Percentiles rank a stretch among this genome's conserved stretches.
Conservation (phyloP, 2,888 invertebrate species). For the Microplitis deprimator region DNA sequence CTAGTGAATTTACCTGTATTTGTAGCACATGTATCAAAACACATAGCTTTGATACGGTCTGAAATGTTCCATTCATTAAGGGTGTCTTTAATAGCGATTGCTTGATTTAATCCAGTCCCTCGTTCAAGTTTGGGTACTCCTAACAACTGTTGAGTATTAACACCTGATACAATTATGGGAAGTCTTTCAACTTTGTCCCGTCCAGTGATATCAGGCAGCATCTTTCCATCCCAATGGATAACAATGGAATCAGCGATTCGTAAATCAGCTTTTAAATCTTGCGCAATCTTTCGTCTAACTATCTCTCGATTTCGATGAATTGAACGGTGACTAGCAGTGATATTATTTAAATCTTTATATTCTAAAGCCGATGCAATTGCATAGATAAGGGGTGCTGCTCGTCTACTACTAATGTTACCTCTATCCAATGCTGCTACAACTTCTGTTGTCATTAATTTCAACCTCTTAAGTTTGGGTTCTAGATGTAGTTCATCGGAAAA, state of each 20-base stretch:
- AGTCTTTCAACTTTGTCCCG: slow-evolving; percentile 39
- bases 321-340: too few species aligned
- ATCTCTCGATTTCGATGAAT: too few species aligned
- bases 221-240: slow-evolving; percentile 44
- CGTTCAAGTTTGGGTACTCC: slow-evolving; percentile 37
- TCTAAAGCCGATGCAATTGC: too few species aligned
- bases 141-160: slow-evolving; percentile 34
- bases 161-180: slow-evolving; percentile 36
- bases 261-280: slow-evolving; percentile 27
- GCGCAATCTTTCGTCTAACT: slow-evolving; percentile 23
- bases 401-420: neutral
- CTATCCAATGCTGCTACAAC: slow-evolving; percentile 16
- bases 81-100: slow-evolving; percentile 6
- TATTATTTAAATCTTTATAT: too few species aligned
- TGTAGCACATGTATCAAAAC: slow-evolving; percentile 44
- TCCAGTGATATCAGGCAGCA: slow-evolving; percentile 38
- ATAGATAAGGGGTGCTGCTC: too few species aligned
- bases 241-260: slow-evolving; percentile 19
- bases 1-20: slow-evolving; percentile 5
- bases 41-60: slow-evolving; percentile 36
- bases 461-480: slow-evolving; percentile 17
- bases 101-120: slow-evolving; percentile 41
- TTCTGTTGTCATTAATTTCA: slow-evolving; percentile 17
- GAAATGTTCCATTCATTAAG: slow-evolving; percentile 25
- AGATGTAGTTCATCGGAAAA: slow-evolving; percentile 19